Conservation (phyloP, 2,888 invertebrate species). For the Agrotis exclamationis region DNA sequence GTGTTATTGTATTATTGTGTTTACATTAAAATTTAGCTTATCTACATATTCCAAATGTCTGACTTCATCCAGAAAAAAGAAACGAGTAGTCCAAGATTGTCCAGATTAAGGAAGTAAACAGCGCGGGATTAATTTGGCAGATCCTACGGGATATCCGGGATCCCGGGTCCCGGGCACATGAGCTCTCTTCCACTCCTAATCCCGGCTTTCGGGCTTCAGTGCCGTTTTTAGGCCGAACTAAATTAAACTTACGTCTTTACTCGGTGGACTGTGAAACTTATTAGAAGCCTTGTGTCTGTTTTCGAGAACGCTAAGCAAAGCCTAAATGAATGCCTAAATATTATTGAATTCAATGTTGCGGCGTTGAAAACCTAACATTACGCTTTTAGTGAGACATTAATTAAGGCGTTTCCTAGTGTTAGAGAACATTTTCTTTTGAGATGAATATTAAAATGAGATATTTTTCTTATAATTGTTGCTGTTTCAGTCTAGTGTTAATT, state of each 20-base stretch:
- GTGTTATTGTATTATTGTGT: too few species aligned
- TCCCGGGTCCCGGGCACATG: conserved; percentile 32
- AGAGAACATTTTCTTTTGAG: neutral
- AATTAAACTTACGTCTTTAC: conserved; percentile 59
- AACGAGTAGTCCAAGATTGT: conserved; percentile 39
- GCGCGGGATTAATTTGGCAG: conserved; percentile 53
- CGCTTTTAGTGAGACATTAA: neutral
- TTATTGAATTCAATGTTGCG: neutral
- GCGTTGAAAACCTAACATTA: neutral
- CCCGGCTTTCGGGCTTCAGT: conserved; percentile 54
- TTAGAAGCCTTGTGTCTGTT: conserved; percentile 10
- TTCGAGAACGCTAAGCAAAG: neutral
- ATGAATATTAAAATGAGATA: conserved; percentile 12
- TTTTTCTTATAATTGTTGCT: neutral
- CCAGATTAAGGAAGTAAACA: conserved; percentile 60
- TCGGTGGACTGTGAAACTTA: conserved; percentile 20
- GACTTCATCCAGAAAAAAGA: conserved; percentile 29
- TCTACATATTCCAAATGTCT: conserved; percentile 14
- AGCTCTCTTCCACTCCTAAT: conserved; percentile 51
- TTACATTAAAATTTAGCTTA: too few species aligned
- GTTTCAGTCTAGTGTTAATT: conserved; percentile 1
- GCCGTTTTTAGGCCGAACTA: conserved; percentile 54
- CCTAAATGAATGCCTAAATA: neutral
- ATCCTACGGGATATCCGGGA: conserved; percentile 42
- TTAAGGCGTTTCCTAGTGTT: neutral